Conservation (phyloP, 1,140 invertebrate species). For the Coenobita brevimanus region DNA sequence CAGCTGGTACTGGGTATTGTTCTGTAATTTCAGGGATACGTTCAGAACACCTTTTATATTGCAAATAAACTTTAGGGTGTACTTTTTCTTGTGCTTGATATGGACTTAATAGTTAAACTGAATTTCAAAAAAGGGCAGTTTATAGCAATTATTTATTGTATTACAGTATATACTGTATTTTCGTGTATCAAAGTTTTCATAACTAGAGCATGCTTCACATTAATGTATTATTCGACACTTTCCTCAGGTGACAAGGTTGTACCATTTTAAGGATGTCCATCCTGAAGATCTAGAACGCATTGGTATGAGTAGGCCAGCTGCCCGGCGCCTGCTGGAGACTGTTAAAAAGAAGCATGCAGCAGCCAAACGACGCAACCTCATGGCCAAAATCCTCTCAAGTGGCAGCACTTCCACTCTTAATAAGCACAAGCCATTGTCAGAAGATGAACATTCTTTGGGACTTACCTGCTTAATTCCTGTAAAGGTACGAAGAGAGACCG, state of each 20-base stretch:
- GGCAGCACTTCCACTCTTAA: conserved; percentile 14
- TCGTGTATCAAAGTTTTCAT: too few relatives aligned
- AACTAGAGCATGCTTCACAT: too few relatives aligned
- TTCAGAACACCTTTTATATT: too few relatives aligned
- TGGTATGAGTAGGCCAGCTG: conserved; percentile 93
- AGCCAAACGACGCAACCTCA: conserved; percentile 86
- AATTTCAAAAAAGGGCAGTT: too few relatives aligned
- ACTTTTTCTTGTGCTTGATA: too few relatives aligned
- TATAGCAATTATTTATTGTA: too few relatives aligned
- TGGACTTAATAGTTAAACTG: too few relatives aligned
- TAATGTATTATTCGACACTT: too few relatives aligned
- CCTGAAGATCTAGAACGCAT: conserved; percentile 95
- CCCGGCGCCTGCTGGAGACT: conserved; percentile 89
- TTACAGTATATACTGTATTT: not conserved
- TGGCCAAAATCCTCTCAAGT: conserved; percentile 86
- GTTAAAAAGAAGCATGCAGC: conserved; percentile 93
- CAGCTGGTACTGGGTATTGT: too few relatives aligned
- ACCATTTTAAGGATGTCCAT: conserved; percentile 97
- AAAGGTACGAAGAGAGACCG: conserved; percentile 1
- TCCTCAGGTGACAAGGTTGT: conserved; percentile 84
- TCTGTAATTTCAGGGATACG: too few relatives aligned
- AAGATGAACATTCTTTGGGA: conserved; percentile 15
- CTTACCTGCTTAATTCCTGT: conserved; percentile 62
- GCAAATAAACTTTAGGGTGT: too few relatives aligned
- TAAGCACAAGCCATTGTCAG: conserved; percentile 6